Evolutionary conservation across 2,113 vertebrate genomes (phyloP), one percentile per base, ranked within the genome.

Genomic region (Tetrao urogallus): DNA sequence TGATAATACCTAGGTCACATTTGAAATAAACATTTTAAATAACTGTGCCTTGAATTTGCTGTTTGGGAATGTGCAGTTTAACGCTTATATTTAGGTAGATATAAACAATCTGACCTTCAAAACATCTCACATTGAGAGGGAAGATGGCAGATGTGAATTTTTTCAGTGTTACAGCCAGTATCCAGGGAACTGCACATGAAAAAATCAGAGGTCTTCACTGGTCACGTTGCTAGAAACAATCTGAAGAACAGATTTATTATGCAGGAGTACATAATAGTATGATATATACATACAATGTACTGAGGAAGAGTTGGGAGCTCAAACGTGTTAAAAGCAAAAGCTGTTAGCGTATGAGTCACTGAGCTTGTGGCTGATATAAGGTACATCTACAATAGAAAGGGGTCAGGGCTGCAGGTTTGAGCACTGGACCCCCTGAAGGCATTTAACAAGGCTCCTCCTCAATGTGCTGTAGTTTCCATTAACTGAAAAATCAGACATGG

Each of bases 51-150:
- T 74, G 36, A 72, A 61, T 94, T 90, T 86, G 16, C 17, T 64
- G 1, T 69, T 52, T 50, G 21, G 14, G 22, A 81, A 75, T 32
- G 13, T 57, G 7, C 34, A 81, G 12, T 47, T 88, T 80, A 78
- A 64, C 56, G 11, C 20, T 67, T 92, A 21, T 1, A 43, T 87
- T 89, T 82, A 90, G 56, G 47, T 88, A 81, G 72, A 27, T 43
- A 86, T 24, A 86, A 92, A 57, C 64, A 5, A 56, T 81, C 36
- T 90, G 86, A 90, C 72, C 76, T 94, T 94, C 76, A 91, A 70
- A 86, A 24, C 38, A 48, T 70, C 50, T 77, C 88, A 19, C 56
- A 70, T 20, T 90, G 60, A 80, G 86, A 90, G 38, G 42, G 12
- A 47, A 87, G 52, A 36, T 11, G 65, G 54, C 5, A 70, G 63